Base-by-base conservation (phyloP, 2,113 vertebrate genomes). In the Phocoena phocoena region DNA sequence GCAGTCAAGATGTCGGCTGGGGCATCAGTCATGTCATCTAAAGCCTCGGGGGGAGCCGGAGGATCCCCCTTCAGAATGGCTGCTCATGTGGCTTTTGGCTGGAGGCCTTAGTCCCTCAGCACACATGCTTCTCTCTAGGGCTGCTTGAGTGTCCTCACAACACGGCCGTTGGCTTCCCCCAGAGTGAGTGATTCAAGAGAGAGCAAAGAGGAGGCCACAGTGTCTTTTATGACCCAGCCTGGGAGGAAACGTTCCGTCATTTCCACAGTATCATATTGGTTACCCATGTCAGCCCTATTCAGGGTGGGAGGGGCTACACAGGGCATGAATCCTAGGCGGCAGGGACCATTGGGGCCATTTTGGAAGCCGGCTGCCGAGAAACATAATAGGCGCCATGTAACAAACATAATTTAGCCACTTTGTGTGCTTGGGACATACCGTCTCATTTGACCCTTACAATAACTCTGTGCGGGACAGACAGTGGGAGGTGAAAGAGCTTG, bases 1-100 rank as follows among this genome's bases (percentile, higher is more conserved):
- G 6, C 17, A 74, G 85, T 8, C 41, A 2, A 21, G 47, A 38
- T 50, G 13, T 58, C 12, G 0, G 0, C 26, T 11, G 60, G 38
- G n/a, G 67, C n/a, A 26, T 38, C 47, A 17, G 23, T 33, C 53
- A 1, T 13, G 8, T 20, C 44, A 18, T 31, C 33, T 1, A 18
- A 26, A 55, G 68, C 58, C 62, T 17, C 5, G 1, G 0, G 0
- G 5, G 26, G n/a, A 36, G 55, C 38, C 2, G 0, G 23, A 55
- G 31, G 81, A 71, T 10, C 47, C 36, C 21, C 55, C n/a, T 82
- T 47, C n/a, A 8, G 55, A 41, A 47, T 2, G 47, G 36, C 63
- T 36, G 0, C 23, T 17, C 44, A 3, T 1, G 28, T 31, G 36
- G 26, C 88, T 67, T 5, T 55, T 15, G 58, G 5, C 17, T 17